Percentiles rank a stretch among this genome's conserved stretches.
Conservation (phyloP, 2,113 vertebrate species). For the Syngnathus scovelli region DNA sequence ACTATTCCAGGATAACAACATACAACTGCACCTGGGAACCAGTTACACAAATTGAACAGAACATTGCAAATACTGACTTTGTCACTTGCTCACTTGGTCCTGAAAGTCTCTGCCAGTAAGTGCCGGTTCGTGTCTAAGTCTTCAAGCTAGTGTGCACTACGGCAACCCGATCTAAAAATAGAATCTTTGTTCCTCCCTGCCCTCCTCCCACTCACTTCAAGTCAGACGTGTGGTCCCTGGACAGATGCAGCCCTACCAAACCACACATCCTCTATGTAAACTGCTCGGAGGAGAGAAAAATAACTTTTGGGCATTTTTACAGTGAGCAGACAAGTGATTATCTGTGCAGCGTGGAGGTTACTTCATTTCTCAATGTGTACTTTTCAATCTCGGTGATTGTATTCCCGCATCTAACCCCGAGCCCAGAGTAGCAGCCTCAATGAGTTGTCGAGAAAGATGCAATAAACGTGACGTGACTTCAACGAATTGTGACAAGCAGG, state of each 20-base stretch:
- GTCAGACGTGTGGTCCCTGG: constrained; percentile 65
- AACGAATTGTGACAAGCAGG: constrained; percentile 50
- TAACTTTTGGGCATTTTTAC: constrained; percentile 30
- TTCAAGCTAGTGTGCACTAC: constrained; percentile 36
- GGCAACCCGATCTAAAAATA: constrained; percentile 71
- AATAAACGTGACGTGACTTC: constrained; percentile 28
- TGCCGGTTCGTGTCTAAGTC: constrained; percentile 6
- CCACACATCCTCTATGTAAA: constrained; percentile 13
- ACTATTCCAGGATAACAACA: neutral
- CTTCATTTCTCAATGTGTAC: constrained; percentile 13
- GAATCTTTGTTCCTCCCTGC: constrained; percentile 50
- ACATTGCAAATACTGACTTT: neutral
- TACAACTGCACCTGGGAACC: neutral
- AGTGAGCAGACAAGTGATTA: constrained; percentile 16
- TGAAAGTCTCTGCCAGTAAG: constrained; percentile 5
- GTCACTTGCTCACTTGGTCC: neutral
- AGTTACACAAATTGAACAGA: neutral
- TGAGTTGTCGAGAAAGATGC: constrained; percentile 26
- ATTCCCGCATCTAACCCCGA: neutral
- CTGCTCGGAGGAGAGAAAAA: constrained; percentile 20
- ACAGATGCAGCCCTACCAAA: constrained; percentile 34
- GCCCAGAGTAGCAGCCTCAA: constrained; percentile 12
- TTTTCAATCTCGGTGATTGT: neutral
- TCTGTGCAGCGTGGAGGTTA: neutral
- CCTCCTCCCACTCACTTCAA: constrained; percentile 51